phyloP scores from a whole-genome alignment of 53 echinoderm and acorn worm genomes.

The Stichopus horrens region DNA sequence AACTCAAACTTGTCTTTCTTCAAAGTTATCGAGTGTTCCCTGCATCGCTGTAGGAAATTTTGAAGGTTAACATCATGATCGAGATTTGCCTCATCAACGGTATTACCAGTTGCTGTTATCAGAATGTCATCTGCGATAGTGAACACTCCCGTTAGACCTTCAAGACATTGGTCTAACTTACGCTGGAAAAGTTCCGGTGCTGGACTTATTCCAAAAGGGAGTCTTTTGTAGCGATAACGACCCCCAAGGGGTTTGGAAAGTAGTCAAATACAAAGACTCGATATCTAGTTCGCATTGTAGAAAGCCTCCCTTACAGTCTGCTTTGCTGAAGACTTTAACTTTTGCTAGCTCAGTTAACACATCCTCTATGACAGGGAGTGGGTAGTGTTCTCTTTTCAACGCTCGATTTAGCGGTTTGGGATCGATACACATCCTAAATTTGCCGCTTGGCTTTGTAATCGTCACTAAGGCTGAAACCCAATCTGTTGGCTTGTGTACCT shows the following conservation, averaged over 20 bases:
- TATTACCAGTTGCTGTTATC: conserved; percentile 53
- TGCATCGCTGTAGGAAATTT: conserved; percentile 37
- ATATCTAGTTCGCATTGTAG: conserved; percentile 58
- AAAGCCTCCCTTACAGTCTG: conserved; percentile 55
- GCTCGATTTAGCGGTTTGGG: conserved; percentile 10
- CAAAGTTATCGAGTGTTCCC: conserved; percentile 29
- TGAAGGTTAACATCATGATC: conserved; percentile 47
- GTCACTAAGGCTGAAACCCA: conserved; percentile 59
- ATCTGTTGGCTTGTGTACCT: conserved; percentile 56
- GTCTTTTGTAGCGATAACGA: conserved; percentile 52
- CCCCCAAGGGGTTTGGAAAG: conserved; percentile 71
- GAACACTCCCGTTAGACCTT: conserved; percentile 43
- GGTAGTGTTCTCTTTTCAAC: conserved; percentile 44
- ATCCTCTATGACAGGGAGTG: conserved; percentile 43
- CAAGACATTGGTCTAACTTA: conserved; percentile 46
- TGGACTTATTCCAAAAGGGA: conserved; percentile 69
- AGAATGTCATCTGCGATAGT: conserved; percentile 59
- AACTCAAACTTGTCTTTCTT: conserved; percentile 47
- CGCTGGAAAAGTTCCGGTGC: conserved; percentile 51
- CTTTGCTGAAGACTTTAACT: conserved; percentile 57
- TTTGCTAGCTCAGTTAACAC: neutral
- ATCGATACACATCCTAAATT: conserved; percentile 52
- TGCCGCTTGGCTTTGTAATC: conserved; percentile 58
- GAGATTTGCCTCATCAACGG: neutral
- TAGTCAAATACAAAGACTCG: conserved; percentile 47